Evolutionary conservation across 2,888 invertebrate genomes (phyloP).

Genomic region (Hyalella azteca): DNA sequence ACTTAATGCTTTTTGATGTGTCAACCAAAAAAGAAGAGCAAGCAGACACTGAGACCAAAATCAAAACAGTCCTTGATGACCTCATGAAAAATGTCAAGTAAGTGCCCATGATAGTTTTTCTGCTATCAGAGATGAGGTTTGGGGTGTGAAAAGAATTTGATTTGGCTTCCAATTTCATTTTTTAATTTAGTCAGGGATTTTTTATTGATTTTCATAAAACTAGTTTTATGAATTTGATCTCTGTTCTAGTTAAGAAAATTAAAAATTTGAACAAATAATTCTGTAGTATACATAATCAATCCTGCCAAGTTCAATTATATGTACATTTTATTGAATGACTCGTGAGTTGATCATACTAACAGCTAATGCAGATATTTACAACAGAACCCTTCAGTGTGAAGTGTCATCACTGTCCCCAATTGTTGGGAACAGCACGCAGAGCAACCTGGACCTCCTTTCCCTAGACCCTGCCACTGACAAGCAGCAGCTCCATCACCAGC

Average conservation of each 20-base stretch:
- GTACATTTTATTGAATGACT: too few relatives aligned
- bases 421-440: constrained; percentile 65
- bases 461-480: constrained; percentile 91
- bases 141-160: too few relatives aligned
- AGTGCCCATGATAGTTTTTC: background rate
- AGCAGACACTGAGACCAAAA: background rate
- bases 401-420: constrained; percentile 19
- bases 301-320: too few relatives aligned
- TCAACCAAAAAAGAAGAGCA: constrained; percentile 16
- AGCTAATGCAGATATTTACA: background rate
- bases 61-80: constrained; percentile 26
- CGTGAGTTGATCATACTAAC: background rate
- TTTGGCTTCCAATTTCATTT: too few relatives aligned
- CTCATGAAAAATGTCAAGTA: constrained; percentile 29
- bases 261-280: too few relatives aligned
- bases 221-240: background rate
- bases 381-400: constrained; percentile 5
- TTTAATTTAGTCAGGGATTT: background rate
- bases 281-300: background rate
- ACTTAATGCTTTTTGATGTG: background rate
- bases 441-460: constrained; percentile 83
- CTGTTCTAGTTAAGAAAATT: too few relatives aligned
- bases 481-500: constrained; percentile 80
- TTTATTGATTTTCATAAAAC: background rate
- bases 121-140: too few relatives aligned